phyloP scores from a whole-genome alignment of 2,888 invertebrate species.

The Daptonema setosum region DNA sequence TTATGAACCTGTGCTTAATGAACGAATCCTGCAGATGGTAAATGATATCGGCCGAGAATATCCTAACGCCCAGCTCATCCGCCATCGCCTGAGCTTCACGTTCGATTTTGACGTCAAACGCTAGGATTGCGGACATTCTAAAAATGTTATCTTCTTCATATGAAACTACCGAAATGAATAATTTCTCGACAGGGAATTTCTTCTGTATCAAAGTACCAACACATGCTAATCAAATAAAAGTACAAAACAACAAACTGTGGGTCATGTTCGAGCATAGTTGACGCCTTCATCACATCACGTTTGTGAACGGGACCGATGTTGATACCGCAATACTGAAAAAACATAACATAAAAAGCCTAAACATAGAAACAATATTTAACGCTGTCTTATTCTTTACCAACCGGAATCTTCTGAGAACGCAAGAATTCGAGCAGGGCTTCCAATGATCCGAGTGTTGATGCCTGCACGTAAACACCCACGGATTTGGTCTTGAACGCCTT shows the following conservation, averaged over 20 bases:
- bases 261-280: slow-evolving; percentile 97
- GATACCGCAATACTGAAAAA: slow-evolving; percentile 72
- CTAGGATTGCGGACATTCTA: slow-evolving; percentile 82
- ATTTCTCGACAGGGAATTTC: too few relatives aligned
- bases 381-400: too few relatives aligned
- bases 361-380: too few relatives aligned
- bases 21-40: slow-evolving; percentile 98
- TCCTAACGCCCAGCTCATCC: slow-evolving; percentile 70
- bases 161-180: too few relatives aligned
- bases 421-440: slow-evolving; percentile 87
- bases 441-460: slow-evolving; percentile 91
- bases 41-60: slow-evolving; percentile 92
- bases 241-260: not conserved
- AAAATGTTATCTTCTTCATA: slow-evolving; percentile 7
- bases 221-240: too few relatives aligned
- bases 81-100: slow-evolving; percentile 92
- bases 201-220: too few relatives aligned
- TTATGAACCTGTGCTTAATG: slow-evolving; percentile 28
- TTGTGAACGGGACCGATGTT: slow-evolving; percentile 97
- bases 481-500: slow-evolving; percentile 71
- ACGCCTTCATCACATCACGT: slow-evolving; percentile 96
- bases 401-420: slow-evolving; percentile 70
- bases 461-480: slow-evolving; percentile 93
- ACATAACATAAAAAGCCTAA: slow-evolving; percentile 3
- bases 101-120: slow-evolving; percentile 88